Evolutionary conservation across 2,113 vertebrate species (phyloP).

Genomic region (Mus musculus): DNA sequence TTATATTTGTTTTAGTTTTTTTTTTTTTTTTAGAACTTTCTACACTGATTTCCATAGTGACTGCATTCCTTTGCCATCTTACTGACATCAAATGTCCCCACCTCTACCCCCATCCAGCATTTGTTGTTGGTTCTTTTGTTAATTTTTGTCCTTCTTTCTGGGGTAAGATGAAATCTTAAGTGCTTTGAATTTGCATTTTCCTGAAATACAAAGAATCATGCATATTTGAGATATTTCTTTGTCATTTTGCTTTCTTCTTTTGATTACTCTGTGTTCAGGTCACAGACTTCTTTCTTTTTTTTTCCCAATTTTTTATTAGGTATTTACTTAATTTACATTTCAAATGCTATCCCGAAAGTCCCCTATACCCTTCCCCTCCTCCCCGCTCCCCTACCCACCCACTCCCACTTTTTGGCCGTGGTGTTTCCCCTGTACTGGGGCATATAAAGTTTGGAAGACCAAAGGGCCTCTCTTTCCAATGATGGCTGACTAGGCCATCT

Average conservation of each 20-base stretch:
- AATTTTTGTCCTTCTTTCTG: neutral
- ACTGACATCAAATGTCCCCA: neutral
- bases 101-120: neutral
- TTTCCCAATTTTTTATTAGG: no score
- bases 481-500: no score
- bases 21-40: neutral
- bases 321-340: no score
- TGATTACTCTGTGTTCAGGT: neutral
- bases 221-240: neutral
- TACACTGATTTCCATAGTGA: neutral
- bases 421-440: no score
- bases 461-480: no score
- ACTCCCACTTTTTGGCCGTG: no score
- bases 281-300: no score
- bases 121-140: neutral
- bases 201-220: neutral
- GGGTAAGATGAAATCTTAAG: neutral
- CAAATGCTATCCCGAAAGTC: no score
- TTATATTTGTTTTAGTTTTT: neutral
- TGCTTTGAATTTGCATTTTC: neutral
- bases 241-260: neutral
- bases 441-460: no score
- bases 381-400: no score
- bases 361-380: neutral
- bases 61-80: neutral